A percentile compares a stretch with the other conserved stretches of the same genome.
Conservation (phyloP, 2,888 invertebrate species). For the Xanthostigma xanthostigma region DNA sequence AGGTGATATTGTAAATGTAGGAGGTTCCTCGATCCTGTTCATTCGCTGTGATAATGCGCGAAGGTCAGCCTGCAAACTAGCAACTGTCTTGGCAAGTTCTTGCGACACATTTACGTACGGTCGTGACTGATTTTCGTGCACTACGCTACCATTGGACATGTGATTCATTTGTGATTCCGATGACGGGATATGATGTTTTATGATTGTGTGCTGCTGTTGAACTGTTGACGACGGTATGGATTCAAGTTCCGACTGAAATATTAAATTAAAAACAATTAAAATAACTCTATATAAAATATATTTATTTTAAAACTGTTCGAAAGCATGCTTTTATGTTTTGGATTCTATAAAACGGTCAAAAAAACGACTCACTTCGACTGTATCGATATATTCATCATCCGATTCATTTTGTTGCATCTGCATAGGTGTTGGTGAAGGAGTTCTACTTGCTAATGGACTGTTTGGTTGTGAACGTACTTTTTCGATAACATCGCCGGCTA, state of each 20-base stretch:
- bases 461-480: slow-evolving; percentile 53
- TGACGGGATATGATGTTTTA: too few species aligned
- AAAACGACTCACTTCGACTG: slow-evolving; percentile 48
- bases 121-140: slow-evolving; percentile 19
- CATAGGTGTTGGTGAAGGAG: slow-evolving; percentile 15
- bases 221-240: too few species aligned
- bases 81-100: slow-evolving; percentile 32
- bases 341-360: slow-evolving; percentile 1
- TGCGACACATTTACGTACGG: slow-evolving; percentile 10
- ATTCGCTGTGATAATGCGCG: slow-evolving; percentile 16
- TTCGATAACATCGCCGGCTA: slow-evolving; percentile 62
- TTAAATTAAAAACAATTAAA: too few species aligned
- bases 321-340: too few species aligned
- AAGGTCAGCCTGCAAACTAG: slow-evolving; percentile 32
- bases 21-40: not conserved
- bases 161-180: too few species aligned
- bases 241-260: too few species aligned
- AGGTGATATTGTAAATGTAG: slow-evolving; percentile 15
- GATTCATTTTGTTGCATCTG: slow-evolving; percentile 42
- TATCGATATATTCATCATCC: slow-evolving; percentile 69
- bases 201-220: too few species aligned
- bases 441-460: slow-evolving; percentile 38
- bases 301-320: too few species aligned
- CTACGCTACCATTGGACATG: too few species aligned
- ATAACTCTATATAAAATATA: too few species aligned